These are phyloP conservation scores for Lasioglossum morio DNA, from an alignment of 2,888 invertebrate genomes.

Conservation along the genomic window DNA sequence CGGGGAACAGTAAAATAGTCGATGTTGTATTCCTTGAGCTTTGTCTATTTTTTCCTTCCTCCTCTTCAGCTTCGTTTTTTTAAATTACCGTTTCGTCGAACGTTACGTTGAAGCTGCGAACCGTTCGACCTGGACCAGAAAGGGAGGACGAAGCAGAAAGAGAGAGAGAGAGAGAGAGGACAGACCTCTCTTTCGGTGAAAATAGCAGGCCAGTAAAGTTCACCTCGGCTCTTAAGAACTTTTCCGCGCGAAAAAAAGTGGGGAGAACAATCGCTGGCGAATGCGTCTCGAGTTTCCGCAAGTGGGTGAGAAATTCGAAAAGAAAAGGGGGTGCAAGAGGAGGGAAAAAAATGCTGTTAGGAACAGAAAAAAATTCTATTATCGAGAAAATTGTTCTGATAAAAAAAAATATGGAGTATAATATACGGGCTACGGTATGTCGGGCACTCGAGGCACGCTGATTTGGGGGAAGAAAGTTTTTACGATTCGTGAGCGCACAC, in stretches of 20 bases:
- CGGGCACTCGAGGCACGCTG: not conserved
- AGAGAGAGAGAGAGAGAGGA: slow-evolving; percentile 3
- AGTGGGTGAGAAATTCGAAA: slow-evolving; percentile 57
- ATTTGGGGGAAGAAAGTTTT: not conserved
- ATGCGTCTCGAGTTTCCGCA: slow-evolving; percentile 60
- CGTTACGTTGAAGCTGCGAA: slow-evolving; percentile 19
- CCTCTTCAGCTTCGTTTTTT: not conserved
- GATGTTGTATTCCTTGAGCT: slow-evolving; percentile 1
- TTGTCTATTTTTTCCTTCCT: slow-evolving; percentile 28
- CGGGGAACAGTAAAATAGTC: slow-evolving; percentile 46
- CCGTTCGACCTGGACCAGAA: slow-evolving; percentile 52
- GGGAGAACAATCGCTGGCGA: slow-evolving; percentile 56
- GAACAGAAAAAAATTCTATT: slow-evolving; percentile 34
- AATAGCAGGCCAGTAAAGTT: slow-evolving; percentile 64
- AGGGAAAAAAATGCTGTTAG: not conserved
- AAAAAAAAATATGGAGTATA: not conserved
- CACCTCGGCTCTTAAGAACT: slow-evolving; percentile 62
- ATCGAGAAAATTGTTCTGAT: not conserved
- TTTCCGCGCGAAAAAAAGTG: slow-evolving; percentile 61
- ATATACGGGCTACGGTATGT: not conserved
- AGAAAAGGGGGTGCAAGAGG: not conserved
- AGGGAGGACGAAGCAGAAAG: not conserved
- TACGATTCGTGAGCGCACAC: not conserved
- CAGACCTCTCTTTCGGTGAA: slow-evolving; percentile 47
- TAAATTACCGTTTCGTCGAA: slow-evolving; percentile 38